Base-by-base conservation (phyloP, 1,140 invertebrate genomes). In the Artemia franciscana region DNA sequence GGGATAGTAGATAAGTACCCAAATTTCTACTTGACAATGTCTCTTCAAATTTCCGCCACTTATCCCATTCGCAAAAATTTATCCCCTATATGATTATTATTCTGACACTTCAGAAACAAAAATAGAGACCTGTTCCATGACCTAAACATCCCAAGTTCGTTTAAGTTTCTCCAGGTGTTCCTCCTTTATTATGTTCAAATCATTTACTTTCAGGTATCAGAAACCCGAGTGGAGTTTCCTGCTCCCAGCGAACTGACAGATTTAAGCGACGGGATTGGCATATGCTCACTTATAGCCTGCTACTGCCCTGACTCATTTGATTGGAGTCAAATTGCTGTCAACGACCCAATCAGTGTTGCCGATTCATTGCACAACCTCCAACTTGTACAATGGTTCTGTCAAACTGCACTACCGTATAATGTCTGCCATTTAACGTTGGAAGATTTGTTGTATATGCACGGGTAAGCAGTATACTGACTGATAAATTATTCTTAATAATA, bases 361-460 rank as follows among this genome's bases (percentile, higher is more conserved):
- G 92, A 97, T 73, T 94, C 90, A 61, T 79, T 96, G 65, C 88
- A 93, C 75, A 98, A 98, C 77, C 80, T 98, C 25, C 82, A 85
- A 67, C 77, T 95, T 66, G 84, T 97, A 57, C 81, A 87, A 70
- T 80, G 83, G 67, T 96, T 97, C 76, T 96, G 91, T 72, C 74
- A 79, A 66, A 71, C 74, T 12, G 79, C 81, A 72, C 79, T 97
- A 70, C 89, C 91, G 65, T 84, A 84, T 73, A 83, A 87, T 69
- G 84, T 91, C 70, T 94, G 94, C 77, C 92, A 96, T 72, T 87
- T 97, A 78, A 84, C 84, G 71, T 88, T 91, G 51, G 92, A 97
- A 73, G 94, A 98, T 73, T 82, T 98, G 59, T 86, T 94, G 25
- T 96, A 94, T 71, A 86, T 93, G 79, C 82, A 90, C 73, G 88